Evolutionary conservation across 2,888 invertebrate species (phyloP), one percentile per base, ranked within the genome.

Genomic region (Nephrotoma guestfalica): DNA sequence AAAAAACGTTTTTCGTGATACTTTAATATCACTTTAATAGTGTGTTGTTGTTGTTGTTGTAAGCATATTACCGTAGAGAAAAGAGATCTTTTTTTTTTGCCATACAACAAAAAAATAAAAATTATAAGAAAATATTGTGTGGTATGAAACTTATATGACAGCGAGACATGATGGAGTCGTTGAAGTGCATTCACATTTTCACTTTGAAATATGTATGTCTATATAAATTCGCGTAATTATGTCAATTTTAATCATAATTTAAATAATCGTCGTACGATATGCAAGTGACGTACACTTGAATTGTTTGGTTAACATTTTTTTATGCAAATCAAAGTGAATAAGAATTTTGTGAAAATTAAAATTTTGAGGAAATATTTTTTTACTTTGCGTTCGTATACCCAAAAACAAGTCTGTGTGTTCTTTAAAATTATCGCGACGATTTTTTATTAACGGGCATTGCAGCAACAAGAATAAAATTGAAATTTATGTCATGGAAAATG

Each of bases 111-210:
- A 30, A 71, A 71, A 71, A 71, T 71, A 71, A 71, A 71, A 71
- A 30, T 1, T 71, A 71, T 71, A 71, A 71, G 71, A 71, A 30
- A 71, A 71, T 71, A 30, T 71, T 71, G 18, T 71, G 15, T 51
- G 51, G 51, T 51, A 71, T 71, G 71, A 71, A 71, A 71, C 71
- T 30, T 30, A 9, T 71, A 30, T 71, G 71, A 71, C 42, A 84
- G 84, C 4, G 84, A 84, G 84, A 84, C 84, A 84, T 84, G 41
- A 15, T 41, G 84, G 84, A 84, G 84, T 84, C 84, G 41, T 41
- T 41, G 84, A 84, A 84, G 84, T 84, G 84, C 84, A 84, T 84
- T 84, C 84, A 84, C 84, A 84, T 84, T 84, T 84, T 84, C 84
- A 41, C 84, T 84, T 84, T 84, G 84, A 84, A 41, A 41, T 84